Percentiles rank a stretch among this genome's conserved stretches.
These are phyloP conservation scores for Anabas testudineus DNA, from an alignment of 2,797 vertebrate genomes.

Conservation along the genomic window DNA sequence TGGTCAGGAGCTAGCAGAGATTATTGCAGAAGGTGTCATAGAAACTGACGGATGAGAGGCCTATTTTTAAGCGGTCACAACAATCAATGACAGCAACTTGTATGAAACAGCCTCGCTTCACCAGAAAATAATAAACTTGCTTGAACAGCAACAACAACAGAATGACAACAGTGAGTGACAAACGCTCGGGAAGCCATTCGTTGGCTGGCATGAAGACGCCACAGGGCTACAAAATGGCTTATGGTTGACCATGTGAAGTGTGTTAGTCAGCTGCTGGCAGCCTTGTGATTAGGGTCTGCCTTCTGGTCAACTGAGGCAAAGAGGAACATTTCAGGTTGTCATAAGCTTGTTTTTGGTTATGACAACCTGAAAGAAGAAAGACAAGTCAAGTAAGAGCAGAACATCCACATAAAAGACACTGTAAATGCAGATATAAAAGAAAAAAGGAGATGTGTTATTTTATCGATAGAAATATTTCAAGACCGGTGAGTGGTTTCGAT, in stretches of 20 bases:
- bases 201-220: constrained; percentile 19
- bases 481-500: too few relatives aligned
- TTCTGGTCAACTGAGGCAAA: background rate
- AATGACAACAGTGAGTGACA: constrained; percentile 12
- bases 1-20: background rate
- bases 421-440: background rate
- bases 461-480: too few relatives aligned
- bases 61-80: constrained; percentile 13
- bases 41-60: background rate
- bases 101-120: background rate
- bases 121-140: constrained; percentile 5
- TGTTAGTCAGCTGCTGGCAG: constrained; percentile 9
- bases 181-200: constrained; percentile 23
- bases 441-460: background rate
- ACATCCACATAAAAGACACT: background rate
- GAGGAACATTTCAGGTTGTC: background rate
- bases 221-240: constrained; percentile 12
- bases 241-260: constrained; percentile 8
- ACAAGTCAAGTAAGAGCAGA: background rate
- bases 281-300: constrained; percentile 1
- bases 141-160: constrained; percentile 6
- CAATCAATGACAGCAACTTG: background rate
- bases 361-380: background rate
- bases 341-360: background rate
- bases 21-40: background rate